Evolutionary conservation across 2,797 vertebrate species (phyloP).

Genomic region (Gambusia yucatana): DNA sequence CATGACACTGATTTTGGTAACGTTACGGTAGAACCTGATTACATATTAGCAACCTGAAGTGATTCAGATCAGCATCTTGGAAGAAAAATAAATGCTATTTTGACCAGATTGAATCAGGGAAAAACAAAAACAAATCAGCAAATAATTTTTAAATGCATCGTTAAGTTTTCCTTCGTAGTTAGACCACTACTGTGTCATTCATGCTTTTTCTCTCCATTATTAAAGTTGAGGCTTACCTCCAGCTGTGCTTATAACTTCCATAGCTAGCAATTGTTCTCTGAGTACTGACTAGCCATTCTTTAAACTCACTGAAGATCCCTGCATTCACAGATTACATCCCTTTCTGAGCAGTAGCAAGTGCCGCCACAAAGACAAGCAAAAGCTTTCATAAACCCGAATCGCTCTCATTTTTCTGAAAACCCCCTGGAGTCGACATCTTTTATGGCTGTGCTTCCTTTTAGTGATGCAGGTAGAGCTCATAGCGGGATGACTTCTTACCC

Average conservation of each 20-base stretch:
- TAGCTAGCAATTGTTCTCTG: background rate
- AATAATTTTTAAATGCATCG: background rate
- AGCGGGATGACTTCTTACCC: conserved; percentile 85
- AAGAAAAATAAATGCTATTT: background rate
- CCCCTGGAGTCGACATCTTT: background rate
- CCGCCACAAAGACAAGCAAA: background rate
- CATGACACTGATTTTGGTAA: background rate
- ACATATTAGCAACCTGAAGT: background rate
- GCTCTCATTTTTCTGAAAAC: background rate
- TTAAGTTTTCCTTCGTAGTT: background rate
- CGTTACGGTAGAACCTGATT: background rate
- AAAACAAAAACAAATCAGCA: background rate
- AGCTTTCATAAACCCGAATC: background rate
- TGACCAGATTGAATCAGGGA: background rate
- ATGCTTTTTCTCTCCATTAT: background rate
- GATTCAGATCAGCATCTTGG: background rate
- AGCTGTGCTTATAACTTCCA: conserved; percentile 4
- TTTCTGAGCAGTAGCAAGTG: background rate
- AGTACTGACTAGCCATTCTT: background rate
- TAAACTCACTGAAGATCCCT: conserved; percentile 6
- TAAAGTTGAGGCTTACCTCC: background rate
- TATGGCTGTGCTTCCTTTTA: background rate
- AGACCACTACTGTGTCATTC: background rate
- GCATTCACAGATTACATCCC: background rate
- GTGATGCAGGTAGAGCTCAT: background rate